These are phyloP conservation scores for Metellina segmentata DNA, from an alignment of 2,888 invertebrate genomes.

Conservation along the genomic window DNA sequence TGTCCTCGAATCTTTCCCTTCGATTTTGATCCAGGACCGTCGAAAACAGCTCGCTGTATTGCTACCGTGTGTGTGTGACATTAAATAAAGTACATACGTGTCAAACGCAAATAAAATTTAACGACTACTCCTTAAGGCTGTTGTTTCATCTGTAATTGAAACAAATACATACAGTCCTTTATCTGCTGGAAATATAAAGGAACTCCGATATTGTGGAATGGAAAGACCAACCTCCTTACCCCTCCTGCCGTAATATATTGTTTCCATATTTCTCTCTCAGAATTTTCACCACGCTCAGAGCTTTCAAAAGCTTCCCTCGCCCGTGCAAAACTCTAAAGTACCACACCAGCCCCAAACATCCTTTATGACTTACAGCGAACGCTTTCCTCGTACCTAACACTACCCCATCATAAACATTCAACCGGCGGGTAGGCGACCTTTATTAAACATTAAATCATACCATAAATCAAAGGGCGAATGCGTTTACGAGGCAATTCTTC, in stretches of 20 bases:
- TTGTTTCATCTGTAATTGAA: neutral
- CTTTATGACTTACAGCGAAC: conserved; percentile 45
- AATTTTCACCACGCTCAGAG: neutral
- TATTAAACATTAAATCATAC: conserved; percentile 69
- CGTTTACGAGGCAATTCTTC: conserved; percentile 55
- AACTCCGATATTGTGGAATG: too few relatives aligned
- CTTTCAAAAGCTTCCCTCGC: neutral
- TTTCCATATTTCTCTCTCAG: neutral
- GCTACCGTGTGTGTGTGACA: too few relatives aligned
- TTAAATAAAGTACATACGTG: too few relatives aligned
- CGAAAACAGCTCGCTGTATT: too few relatives aligned
- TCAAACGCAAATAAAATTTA: neutral
- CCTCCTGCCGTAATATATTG: neutral
- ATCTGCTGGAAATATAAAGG: too few relatives aligned
- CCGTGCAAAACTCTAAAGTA: neutral
- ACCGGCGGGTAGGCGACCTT: conserved; percentile 29
- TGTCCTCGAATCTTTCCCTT: too few relatives aligned
- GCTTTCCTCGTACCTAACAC: neutral
- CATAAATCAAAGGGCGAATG: conserved; percentile 59
- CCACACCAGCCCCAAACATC: conserved; percentile 27
- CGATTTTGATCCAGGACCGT: too few relatives aligned
- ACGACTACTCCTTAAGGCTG: neutral
- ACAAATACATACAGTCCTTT: too few relatives aligned
- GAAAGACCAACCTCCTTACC: neutral
- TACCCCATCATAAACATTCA: conserved; percentile 46